Evolutionary conservation across 1,140 invertebrate genomes (phyloP), one percentile per base, ranked within the genome.

Genomic region (Chironomus striatipennis): DNA sequence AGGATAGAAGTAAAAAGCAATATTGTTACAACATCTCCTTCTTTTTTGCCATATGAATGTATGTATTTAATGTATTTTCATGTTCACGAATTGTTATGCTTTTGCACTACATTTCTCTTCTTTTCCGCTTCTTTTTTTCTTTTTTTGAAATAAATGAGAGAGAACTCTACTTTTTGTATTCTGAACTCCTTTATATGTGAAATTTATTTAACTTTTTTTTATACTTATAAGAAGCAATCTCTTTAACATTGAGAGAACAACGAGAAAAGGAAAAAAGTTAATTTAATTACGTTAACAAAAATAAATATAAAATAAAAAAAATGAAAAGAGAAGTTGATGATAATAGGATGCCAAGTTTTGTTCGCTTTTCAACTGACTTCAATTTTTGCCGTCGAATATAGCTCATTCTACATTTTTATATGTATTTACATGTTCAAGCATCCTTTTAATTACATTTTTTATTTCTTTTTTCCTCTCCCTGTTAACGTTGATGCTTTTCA

Each of bases 361-460:
- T 57, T 57, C 12, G 47, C 20, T 70, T 70, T 70, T 70, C 17
- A 70, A 12, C 20, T 70, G 65, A 21, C 65, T 70, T 70, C 18
- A 21, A 20, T 18, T 21, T 70, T 70, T 70, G 65, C 10, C 9
- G 20, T 18, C 10, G 65, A 34, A 34, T 34, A 34, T 34, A 2
- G 24, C 5, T 34, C 24, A 34, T 5, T 34, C 24, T 34, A 34
- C 24, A 34, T 34, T 34, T 34, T 34, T 1, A 34, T 34, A 5
- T 34, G 24, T 34, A 34, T 34, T 34, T 34, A 34, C 65, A 18
- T 21, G n/a, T 18, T 57, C 12, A n/a, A 57, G 47, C 47, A 70
- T 70, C 65, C 65, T 70, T 70, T 70, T 70, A 70, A 70, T 70
- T 70, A 70, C n/a, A 70, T n/a, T 70, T 70, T 10, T 70, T 21